A percentile compares a stretch with the other conserved stretches of the same genome.
These are phyloP conservation scores for Meles meles DNA, from an alignment of 2,113 vertebrate species.

Conservation along the genomic window DNA sequence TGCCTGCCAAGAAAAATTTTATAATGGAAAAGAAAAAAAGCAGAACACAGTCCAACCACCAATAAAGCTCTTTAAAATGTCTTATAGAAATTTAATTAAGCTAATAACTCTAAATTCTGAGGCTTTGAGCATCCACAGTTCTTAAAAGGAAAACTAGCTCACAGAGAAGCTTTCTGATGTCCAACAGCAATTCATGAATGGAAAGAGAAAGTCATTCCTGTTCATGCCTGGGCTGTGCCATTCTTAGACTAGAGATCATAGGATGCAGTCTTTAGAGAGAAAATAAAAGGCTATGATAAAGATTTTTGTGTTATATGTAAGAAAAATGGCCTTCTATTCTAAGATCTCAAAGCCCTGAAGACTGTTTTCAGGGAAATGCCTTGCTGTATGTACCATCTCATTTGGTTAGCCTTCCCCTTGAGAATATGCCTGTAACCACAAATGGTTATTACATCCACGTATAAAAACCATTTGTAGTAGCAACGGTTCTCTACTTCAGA, in stretches of 20 bases:
- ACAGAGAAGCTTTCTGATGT: background rate
- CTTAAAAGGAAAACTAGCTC: background rate
- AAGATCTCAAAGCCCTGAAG: background rate
- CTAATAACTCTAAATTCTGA: background rate
- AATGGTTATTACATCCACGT: background rate
- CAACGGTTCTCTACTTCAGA: background rate
- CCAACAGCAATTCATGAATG: background rate
- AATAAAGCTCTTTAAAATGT: background rate
- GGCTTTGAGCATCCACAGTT: background rate
- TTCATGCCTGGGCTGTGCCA: background rate
- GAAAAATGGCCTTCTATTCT: background rate
- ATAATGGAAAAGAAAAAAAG: background rate
- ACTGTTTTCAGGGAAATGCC: background rate
- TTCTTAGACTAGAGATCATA: background rate
- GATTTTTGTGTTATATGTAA: background rate
- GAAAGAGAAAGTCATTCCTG: background rate
- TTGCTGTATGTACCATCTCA: background rate
- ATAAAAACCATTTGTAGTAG: background rate
- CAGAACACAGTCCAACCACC: background rate
- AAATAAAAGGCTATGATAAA: background rate
- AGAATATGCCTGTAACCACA: background rate
- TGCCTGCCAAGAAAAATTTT: background rate
- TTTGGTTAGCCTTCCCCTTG: background rate
- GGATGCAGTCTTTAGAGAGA: background rate
- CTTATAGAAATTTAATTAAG: slow-evolving; percentile 8